Percentiles rank a stretch among this genome's conserved stretches.
phyloP scores from a whole-genome alignment of 2,888 invertebrate species.

The Xestobium rufovillosum region DNA sequence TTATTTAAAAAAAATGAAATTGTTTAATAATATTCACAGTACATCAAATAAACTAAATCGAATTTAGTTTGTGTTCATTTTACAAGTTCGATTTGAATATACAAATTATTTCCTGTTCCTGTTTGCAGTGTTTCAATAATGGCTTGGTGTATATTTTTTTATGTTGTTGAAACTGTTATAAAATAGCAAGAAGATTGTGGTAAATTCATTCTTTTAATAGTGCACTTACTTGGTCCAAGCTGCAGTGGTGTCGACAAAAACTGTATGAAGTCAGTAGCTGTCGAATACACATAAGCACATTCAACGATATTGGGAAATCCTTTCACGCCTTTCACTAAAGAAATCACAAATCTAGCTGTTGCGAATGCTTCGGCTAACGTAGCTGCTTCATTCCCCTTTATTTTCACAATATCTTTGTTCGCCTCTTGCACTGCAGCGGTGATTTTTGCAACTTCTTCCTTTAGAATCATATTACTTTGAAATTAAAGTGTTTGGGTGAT shows the following conservation, averaged over 20 bases:
- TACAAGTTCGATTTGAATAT: no score
- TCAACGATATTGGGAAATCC: constrained; percentile 37
- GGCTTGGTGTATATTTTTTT: no score
- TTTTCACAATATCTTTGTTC: constrained; percentile 55
- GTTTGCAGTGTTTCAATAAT: no score
- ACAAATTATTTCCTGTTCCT: no score
- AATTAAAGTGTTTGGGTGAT: no score
- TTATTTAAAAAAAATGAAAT: no score
- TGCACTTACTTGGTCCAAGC: constrained; percentile 30
- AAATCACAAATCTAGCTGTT: constrained; percentile 52
- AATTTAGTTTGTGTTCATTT: no score
- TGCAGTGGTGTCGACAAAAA: constrained; percentile 37
- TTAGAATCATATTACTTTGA: no score
- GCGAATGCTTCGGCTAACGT: constrained; percentile 58
- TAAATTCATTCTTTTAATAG: constrained; percentile 4
- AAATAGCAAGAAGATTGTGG: no score
- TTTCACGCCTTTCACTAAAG: constrained; percentile 47
- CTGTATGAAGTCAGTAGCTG: constrained; percentile 32
- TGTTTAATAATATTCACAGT: no score
- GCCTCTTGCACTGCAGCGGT: constrained; percentile 48
- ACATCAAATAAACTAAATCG: no score
- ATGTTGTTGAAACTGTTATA: no score
- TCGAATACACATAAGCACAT: constrained; percentile 36
- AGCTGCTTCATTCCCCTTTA: constrained; percentile 52
- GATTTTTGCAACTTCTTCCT: constrained; percentile 37